These are phyloP conservation scores for Danaus plexippus DNA, from an alignment of 1,140 invertebrate species.

Conservation along the genomic window DNA sequence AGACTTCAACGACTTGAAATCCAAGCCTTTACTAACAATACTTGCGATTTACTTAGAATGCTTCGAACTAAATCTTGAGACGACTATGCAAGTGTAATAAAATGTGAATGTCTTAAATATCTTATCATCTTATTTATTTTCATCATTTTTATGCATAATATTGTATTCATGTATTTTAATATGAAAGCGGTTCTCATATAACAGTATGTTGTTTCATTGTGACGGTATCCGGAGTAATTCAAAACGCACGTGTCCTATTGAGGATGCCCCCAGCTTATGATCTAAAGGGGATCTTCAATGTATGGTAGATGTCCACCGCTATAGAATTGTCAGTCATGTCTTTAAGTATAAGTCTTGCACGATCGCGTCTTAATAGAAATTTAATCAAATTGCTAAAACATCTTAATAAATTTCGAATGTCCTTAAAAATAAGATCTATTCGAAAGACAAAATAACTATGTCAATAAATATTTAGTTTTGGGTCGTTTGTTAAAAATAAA, in stretches of 20 bases:
- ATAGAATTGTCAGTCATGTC: neutral
- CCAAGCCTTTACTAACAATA: no score
- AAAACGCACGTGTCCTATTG: constrained; percentile 22
- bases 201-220: constrained; percentile 20
- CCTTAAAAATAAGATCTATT: constrained; percentile 6
- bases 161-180: constrained; percentile 9
- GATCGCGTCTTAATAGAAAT: neutral
- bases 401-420: neutral
- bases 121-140: no score
- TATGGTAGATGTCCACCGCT: constrained; percentile 6
- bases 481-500: constrained; percentile 23
- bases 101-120: neutral
- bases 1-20: no score
- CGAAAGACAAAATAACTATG: constrained; percentile 7
- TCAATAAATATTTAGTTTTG: constrained; percentile 32
- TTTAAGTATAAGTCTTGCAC: neutral
- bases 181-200: constrained; percentile 12
- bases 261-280: constrained; percentile 13
- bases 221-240: constrained; percentile 22
- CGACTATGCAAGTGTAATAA: neutral
- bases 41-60: no score
- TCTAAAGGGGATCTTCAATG: constrained; percentile 15
- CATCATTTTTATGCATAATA: no score
- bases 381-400: neutral
- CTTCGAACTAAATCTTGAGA: neutral